Evolutionary conservation across 2,888 invertebrate genomes (phyloP), one percentile per base, ranked within the genome.

Genomic region (Callosobruchus maculatus): DNA sequence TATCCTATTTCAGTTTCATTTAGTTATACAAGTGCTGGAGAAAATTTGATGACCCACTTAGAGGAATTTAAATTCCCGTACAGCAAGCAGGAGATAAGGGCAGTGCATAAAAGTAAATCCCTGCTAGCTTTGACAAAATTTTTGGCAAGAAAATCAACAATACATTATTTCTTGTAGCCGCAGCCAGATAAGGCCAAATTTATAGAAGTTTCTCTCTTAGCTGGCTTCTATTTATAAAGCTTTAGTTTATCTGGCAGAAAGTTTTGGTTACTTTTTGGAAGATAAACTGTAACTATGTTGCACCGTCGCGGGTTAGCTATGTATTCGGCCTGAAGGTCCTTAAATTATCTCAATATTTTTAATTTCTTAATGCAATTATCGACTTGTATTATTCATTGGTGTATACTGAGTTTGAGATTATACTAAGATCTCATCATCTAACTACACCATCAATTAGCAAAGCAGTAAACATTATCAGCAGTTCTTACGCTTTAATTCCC

Each of bases 11-110:
- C 49, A 18, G 13, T 18, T 49, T 13, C 49, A 49, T 49, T 49
- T 49, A 49, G 49, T 49, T 49, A 69, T 22, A 9, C 70, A 26
- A 21, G 73, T 72, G 73, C 26, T 70, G 22, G 72, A 67, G 71
- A 73, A 74, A 73, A 75, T 74, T 74, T 68, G 72, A 75, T 75
- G 72, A 67, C 26, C 68, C 67, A 74, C 69, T 72, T 74, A 26
- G 71, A 68, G 21, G 73, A 75, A 69, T 75, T 68, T 69, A 75
- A 74, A 74, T 71, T 72, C 72, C 71, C 20, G 71, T 22, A 75
- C 71, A 75, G 72, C 74, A 21, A 21, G 71, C 49, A 49, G 49
- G 49, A 49, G 49, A 49, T 49, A 49, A 49, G 49, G 49, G 73
- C 71, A 22, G 49, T 74, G 72, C 72, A 70, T 49, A 49, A 49